Conservation (phyloP, 2,113 vertebrate genomes). For the Prinia subflava region DNA sequence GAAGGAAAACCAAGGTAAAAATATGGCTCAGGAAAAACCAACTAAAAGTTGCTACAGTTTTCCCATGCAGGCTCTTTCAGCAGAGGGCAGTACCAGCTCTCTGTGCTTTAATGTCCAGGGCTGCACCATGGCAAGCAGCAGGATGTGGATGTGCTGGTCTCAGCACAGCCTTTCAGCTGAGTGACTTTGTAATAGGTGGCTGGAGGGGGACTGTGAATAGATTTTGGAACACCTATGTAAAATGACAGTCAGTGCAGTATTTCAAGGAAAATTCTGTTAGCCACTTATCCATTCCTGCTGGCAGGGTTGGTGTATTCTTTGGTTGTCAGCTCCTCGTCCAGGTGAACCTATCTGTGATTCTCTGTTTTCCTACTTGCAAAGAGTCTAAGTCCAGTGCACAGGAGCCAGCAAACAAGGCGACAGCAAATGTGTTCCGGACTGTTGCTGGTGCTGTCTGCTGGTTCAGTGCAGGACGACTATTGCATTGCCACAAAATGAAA, state of each 20-base stretch:
- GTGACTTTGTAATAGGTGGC: not conserved
- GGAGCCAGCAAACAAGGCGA: not conserved
- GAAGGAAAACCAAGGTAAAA: not conserved
- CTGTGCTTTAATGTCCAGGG: not conserved
- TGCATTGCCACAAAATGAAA: not conserved
- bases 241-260: not conserved
- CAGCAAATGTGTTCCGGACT: not conserved
- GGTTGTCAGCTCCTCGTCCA: not conserved
- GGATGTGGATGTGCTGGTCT: not conserved
- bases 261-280: not conserved
- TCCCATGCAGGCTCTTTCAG: not conserved
- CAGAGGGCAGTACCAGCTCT: conserved; percentile 28
- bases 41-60: accelerated
- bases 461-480: not conserved
- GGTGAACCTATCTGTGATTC: not conserved
- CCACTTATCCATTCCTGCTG: not conserved
- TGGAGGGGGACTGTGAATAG: not conserved
- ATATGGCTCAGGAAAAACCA: not conserved
- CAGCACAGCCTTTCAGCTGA: not conserved
- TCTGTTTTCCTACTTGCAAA: not conserved
- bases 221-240: not conserved
- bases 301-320: not conserved
- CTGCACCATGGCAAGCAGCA: not conserved
- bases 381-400: not conserved
- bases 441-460: not conserved